Evolutionary conservation across 2,888 invertebrate genomes (phyloP).

Genomic region (Nomada goodeniana): DNA sequence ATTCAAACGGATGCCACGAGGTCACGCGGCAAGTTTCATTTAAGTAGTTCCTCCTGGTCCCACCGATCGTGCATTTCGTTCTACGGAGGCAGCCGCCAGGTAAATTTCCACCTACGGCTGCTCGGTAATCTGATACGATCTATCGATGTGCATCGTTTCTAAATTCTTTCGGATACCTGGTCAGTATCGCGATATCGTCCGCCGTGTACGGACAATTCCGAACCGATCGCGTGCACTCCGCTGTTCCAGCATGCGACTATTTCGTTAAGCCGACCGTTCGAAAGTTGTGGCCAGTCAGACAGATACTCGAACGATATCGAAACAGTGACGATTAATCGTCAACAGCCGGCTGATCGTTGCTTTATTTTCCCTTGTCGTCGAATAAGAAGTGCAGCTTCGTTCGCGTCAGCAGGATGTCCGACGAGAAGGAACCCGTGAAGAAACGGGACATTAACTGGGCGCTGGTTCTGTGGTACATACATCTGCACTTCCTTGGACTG

Average conservation of each 20-base stretch:
- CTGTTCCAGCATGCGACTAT: too few species aligned
- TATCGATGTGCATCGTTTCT: too few species aligned
- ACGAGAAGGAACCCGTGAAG: constrained; percentile 6
- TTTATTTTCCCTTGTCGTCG: neutral
- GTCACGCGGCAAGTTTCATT: constrained; percentile 71
- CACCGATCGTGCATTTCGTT: constrained; percentile 35
- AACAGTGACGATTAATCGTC: too few species aligned
- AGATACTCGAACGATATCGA: too few species aligned
- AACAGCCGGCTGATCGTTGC: too few species aligned
- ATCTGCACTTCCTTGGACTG: constrained; percentile 89
- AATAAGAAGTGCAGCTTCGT: neutral
- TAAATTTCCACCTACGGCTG: neutral
- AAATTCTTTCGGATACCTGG: too few species aligned
- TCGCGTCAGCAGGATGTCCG: constrained; percentile 20
- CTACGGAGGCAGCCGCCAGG: neutral
- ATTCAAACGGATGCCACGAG: constrained; percentile 76
- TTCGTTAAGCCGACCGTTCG: too few species aligned
- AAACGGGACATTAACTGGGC: constrained; percentile 90
- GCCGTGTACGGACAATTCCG: too few species aligned
- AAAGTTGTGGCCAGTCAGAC: too few species aligned
- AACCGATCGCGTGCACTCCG: too few species aligned
- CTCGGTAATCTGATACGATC: neutral
- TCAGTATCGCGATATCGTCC: too few species aligned
- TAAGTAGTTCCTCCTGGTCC: constrained; percentile 35
- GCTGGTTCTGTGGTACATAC: constrained; percentile 90